Conservation (phyloP, 1,140 invertebrate species). For the Mamestra configurata region DNA sequence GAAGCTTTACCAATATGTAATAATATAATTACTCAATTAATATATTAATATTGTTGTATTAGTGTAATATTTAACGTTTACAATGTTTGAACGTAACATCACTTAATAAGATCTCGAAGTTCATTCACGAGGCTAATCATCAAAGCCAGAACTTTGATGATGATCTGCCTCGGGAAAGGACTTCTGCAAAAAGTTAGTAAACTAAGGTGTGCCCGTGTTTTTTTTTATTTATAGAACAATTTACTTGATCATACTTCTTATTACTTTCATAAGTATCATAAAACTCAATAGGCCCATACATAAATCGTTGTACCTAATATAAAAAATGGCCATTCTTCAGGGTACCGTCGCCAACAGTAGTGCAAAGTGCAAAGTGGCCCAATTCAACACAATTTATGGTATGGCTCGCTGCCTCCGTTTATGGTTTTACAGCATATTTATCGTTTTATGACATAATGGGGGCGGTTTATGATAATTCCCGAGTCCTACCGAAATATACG, state of each 20-base stretch:
- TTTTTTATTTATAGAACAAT: neutral
- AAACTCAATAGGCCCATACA: conserved; percentile 17
- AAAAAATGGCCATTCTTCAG: conserved; percentile 43
- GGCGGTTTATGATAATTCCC: conserved; percentile 78
- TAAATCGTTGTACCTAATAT: conserved; percentile 35
- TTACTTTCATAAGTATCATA: conserved; percentile 57
- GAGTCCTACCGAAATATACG: conserved; percentile 17
- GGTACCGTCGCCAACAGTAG: conserved; percentile 27
- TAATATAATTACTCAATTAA: too few species aligned
- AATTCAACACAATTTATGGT: conserved; percentile 81
- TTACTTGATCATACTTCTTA: neutral
- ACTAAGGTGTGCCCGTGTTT: too few species aligned
- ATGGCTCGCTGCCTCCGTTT: conserved; percentile 78
- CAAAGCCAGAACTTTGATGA: too few species aligned
- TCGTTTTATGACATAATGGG: conserved; percentile 80
- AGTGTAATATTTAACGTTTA: too few species aligned
- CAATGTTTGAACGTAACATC: too few species aligned
- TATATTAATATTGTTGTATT: too few species aligned
- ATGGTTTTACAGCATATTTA: conserved; percentile 86
- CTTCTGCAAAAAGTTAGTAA: too few species aligned
- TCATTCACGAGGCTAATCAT: too few species aligned
- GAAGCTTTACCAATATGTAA: too few species aligned
- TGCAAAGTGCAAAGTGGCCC: conserved; percentile 73
- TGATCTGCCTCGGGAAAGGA: too few species aligned
- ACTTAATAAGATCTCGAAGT: too few species aligned